These are phyloP conservation scores for Alosa sapidissima DNA, from an alignment of 2,797 vertebrate genomes.

Conservation along the genomic window DNA sequence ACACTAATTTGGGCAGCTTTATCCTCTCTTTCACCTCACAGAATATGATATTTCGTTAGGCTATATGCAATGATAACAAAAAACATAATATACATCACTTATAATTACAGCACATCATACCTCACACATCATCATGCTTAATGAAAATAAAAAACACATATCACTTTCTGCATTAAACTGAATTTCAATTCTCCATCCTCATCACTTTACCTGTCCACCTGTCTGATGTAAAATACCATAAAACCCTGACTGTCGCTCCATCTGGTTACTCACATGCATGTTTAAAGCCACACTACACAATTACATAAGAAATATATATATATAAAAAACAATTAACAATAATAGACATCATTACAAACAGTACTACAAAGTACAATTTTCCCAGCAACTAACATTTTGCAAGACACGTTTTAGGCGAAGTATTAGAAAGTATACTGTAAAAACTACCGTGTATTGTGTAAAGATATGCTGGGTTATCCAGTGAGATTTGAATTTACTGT, in stretches of 20 bases:
- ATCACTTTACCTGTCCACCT: background rate
- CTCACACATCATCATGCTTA: background rate
- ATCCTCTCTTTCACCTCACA: constrained; percentile 5
- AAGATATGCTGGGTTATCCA: constrained; percentile 21
- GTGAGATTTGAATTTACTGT: constrained; percentile 9
- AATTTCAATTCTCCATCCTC: background rate
- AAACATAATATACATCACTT: constrained; percentile 23
- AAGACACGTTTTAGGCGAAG: constrained; percentile 17
- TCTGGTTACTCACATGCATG: background rate
- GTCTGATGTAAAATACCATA: background rate
- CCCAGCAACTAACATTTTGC: constrained; percentile 15
- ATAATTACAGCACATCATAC: background rate
- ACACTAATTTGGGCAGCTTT: constrained; percentile 17
- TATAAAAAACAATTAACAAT: background rate
- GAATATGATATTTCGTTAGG: background rate
- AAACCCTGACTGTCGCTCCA: background rate
- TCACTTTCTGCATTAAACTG: constrained; percentile 2
- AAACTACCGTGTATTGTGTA: background rate
- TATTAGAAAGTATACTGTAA: constrained; percentile 19
- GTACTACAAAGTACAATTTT: constrained; percentile 12
- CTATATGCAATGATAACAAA: constrained; percentile 2
- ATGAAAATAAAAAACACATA: background rate
- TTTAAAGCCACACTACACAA: constrained; percentile 20
- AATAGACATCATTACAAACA: constrained; percentile 8
- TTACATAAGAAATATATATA: background rate